Conservation (phyloP, 2,888 invertebrate genomes). For the Cephus spinipes region DNA sequence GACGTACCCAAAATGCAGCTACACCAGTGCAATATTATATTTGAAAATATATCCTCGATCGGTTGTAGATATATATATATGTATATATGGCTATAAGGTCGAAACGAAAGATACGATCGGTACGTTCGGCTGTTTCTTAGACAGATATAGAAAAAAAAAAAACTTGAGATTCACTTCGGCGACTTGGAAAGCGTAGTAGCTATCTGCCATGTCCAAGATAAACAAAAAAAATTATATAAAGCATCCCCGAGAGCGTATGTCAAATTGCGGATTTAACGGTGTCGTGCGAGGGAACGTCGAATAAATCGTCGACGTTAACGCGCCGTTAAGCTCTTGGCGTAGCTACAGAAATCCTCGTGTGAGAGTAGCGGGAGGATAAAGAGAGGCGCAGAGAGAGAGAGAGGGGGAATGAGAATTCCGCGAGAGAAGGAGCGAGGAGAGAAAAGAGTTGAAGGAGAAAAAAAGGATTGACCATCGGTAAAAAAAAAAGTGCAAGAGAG, state of each 20-base stretch:
- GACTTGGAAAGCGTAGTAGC: too few relatives aligned
- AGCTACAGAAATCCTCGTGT: neutral
- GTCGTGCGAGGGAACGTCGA: neutral
- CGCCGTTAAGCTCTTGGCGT: neutral
- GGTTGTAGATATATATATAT: neutral
- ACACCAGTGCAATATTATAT: too few relatives aligned
- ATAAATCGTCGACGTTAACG: neutral
- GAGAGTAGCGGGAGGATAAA: slow-evolving; percentile 1
- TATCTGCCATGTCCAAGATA: too few relatives aligned
- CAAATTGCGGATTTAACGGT: neutral
- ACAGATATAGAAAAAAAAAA: too few relatives aligned
- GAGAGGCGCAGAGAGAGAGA: neutral
- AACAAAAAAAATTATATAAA: neutral
- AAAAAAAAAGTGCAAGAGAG: too few relatives aligned
- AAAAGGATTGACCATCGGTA: too few relatives aligned
- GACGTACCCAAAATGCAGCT: too few relatives aligned
- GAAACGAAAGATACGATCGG: neutral
- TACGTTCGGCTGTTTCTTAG: too few relatives aligned
- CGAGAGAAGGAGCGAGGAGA: slow-evolving; percentile 24
- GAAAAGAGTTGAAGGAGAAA: neutral
- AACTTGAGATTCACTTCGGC: too few relatives aligned
- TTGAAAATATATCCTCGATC: too few relatives aligned
- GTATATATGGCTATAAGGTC: neutral
- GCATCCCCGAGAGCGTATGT: neutral
- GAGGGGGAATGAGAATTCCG: slow-evolving; percentile 21